A percentile compares a stretch with the other conserved stretches of the same genome.
These are phyloP conservation scores for Tenebrio molitor DNA, from an alignment of 1,140 invertebrate genomes.

Conservation along the genomic window DNA sequence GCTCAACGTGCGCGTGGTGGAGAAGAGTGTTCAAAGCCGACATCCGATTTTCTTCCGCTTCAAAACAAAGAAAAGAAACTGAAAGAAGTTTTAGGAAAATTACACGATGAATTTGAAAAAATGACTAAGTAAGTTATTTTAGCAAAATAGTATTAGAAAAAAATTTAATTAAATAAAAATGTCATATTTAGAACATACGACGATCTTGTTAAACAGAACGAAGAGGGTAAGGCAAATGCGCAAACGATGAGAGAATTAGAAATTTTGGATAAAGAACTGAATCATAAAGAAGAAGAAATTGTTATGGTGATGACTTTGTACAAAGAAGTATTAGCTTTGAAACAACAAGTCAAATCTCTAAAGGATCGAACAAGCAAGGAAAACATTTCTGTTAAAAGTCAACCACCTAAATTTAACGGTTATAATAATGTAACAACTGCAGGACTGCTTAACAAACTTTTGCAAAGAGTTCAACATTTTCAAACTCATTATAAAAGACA, in stretches of 20 bases:
- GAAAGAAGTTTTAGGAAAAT: constrained; percentile 66
- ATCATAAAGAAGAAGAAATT: constrained; percentile 70
- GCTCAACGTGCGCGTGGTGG: not conserved
- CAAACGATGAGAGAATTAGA: constrained; percentile 63
- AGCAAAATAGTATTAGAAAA: too few relatives aligned
- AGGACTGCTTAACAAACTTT: constrained; percentile 61
- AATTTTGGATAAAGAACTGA: constrained; percentile 66
- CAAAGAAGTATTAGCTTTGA: constrained; percentile 68
- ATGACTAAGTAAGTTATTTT: constrained; percentile 67
- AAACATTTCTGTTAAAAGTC: constrained; percentile 41
- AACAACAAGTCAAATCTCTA: constrained; percentile 67
- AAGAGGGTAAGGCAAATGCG: constrained; percentile 60
- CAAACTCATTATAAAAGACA: constrained; percentile 57
- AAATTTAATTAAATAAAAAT: too few relatives aligned
- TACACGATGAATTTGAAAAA: constrained; percentile 68
- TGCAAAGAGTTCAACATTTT: constrained; percentile 63
- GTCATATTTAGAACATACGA: constrained; percentile 68
- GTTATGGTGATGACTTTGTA: constrained; percentile 68
- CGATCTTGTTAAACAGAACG: constrained; percentile 63
- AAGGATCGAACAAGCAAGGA: constrained; percentile 62
- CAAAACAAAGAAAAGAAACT: constrained; percentile 61
- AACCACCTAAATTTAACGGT: constrained; percentile 51
- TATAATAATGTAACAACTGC: constrained; percentile 59
- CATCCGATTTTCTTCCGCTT: constrained; percentile 47
- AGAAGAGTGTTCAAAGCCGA: constrained; percentile 5